Evolutionary conservation across 2,888 invertebrate species (phyloP), one percentile per base, ranked within the genome.

Genomic region (Caenorhabditis afra): DNA sequence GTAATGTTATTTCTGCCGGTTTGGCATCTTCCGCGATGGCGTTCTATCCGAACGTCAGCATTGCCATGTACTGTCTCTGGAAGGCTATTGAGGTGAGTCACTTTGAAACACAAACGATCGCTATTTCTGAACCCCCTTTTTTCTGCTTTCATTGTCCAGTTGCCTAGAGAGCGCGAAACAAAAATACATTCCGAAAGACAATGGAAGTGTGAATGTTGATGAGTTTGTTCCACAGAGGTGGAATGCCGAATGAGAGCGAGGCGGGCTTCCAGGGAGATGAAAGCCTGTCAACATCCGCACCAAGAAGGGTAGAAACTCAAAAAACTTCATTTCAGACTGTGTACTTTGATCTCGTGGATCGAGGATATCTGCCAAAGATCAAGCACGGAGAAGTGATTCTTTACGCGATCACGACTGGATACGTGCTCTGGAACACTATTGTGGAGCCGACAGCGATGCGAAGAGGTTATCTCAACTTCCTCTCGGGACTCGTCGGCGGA

Each of bases 11-110:
- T 7, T 65, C 83, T 2, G 85, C 82, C 16, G 79, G 77, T 1
- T n/a, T 84, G 7, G 78, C 85, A 10, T 85, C 86, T 12, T 35
- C 75, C 5, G 79, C 89, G 39, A 88, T 95, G 92, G 91, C 92
- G 29, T 93, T 93, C 85, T 95, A 94, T 91, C 94, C 94, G 39
- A 94, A 94, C 87, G 93, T 93, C 49, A 94, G 94, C 0, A 93
- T 95, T 61, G 94, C 95, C n/a, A 92, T 95, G 35, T 95, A 95
- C 90, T 93, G 94, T 7, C 93, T 94, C 91, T 95, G 95, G 94
- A 95, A 95, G 91, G 93, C 94, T 53, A 92, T 94, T 47, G 95
- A 95, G 93, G 95, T 94, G 90, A 20, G 59, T n/a, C n/a, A n/a
- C n/a, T n/a, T n/a, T n/a, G 64, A 35, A 47, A 68, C 18, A 37